Percentiles rank a stretch among this genome's conserved stretches.
Evolutionary conservation across 2,113 vertebrate genomes (phyloP).

Genomic region (Diadophis punctatus): DNA sequence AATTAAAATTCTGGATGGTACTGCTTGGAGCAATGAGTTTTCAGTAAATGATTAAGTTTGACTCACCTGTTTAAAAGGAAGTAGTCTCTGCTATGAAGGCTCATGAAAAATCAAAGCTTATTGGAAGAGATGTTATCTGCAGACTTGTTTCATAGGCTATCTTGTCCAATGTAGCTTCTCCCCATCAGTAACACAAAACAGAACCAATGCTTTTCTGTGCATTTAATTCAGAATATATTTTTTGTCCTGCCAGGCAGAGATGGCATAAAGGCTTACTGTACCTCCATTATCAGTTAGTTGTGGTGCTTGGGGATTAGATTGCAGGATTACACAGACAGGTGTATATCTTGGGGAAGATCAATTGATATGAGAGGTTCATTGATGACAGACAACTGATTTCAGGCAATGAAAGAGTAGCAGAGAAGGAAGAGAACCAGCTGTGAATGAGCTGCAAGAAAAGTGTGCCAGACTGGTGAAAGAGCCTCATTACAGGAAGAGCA

Average conservation of each 20-base stretch:
- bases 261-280: neutral
- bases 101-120: neutral
- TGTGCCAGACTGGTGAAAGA: slow-evolving; percentile 40
- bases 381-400: slow-evolving; percentile 62
- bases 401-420: slow-evolving; percentile 57
- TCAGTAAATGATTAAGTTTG: neutral
- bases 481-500: slow-evolving; percentile 44
- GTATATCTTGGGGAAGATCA: slow-evolving; percentile 57
- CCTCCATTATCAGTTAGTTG: slow-evolving; percentile 6
- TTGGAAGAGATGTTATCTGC: neutral
- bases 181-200: slow-evolving; percentile 1
- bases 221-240: slow-evolving; percentile 3
- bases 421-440: slow-evolving; percentile 66
- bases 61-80: neutral
- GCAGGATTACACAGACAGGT: slow-evolving; percentile 35
- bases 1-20: neutral
- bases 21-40: neutral
- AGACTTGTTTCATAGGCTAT: neutral
- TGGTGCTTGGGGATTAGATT: slow-evolving; percentile 36
- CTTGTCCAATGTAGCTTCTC: neutral
- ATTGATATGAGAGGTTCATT: slow-evolving; percentile 58
- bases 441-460: slow-evolving; percentile 50
- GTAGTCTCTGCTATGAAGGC: neutral
- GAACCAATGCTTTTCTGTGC: neutral
- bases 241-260: neutral